A percentile compares a stretch with the other conserved stretches of the same genome.
phyloP scores from a whole-genome alignment of 2,113 vertebrate species.

The Cricetomys ansorgei region DNA sequence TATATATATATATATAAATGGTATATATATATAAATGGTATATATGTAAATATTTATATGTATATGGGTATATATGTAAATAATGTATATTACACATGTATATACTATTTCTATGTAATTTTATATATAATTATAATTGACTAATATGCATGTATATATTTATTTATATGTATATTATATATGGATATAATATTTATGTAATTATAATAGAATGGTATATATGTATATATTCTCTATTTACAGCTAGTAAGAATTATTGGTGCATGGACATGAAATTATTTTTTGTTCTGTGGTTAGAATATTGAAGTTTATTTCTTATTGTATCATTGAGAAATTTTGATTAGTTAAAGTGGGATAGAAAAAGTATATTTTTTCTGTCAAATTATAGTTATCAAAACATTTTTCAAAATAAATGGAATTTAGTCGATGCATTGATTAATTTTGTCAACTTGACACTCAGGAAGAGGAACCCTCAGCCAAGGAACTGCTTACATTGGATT shows the following conservation, averaged over 20 bases:
- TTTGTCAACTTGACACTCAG: not conserved
- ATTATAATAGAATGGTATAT: not conserved
- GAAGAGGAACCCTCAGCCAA: not conserved
- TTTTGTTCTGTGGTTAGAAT: slow-evolving; percentile 80
- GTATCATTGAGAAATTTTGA: slow-evolving; percentile 88
- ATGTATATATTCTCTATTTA: not conserved
- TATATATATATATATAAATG: not conserved
- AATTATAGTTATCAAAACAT: slow-evolving; percentile 84
- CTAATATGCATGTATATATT: not conserved
- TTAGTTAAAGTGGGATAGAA: slow-evolving; percentile 86
- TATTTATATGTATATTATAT: not conserved
- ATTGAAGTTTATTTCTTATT: slow-evolving; percentile 89
- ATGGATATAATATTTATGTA: not conserved
- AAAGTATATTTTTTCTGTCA: slow-evolving; percentile 81
- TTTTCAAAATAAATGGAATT: slow-evolving; percentile 89
- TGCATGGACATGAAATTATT: not conserved
- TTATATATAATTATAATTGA: no score
- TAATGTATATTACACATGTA: no score
- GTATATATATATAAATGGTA: not conserved
- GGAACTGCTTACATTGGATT: not conserved
- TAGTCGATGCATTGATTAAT: slow-evolving; percentile 68
- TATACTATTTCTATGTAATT: no score
- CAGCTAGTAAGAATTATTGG: not conserved
- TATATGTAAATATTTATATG: not conserved
- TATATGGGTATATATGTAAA: no score